These are phyloP conservation scores for Nymphalis io DNA, from an alignment of 1,140 invertebrate genomes.

Conservation along the genomic window DNA sequence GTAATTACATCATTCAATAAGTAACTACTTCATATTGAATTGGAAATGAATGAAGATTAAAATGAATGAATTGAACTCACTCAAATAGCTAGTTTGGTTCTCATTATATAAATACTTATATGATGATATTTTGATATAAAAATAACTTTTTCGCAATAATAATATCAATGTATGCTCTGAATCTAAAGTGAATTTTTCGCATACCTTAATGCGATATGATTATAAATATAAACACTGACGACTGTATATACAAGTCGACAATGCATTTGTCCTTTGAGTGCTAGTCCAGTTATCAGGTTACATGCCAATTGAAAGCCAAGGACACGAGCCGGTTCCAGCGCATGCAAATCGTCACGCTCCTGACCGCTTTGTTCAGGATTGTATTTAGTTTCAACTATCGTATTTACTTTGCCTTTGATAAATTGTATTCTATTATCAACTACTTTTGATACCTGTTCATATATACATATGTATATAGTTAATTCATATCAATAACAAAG, in stretches of 20 bases:
- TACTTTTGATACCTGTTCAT: too few relatives aligned
- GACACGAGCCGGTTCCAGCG: slow-evolving; percentile 25
- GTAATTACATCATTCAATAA: slow-evolving; percentile 5
- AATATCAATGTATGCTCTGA: too few relatives aligned
- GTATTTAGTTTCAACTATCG: slow-evolving; percentile 25
- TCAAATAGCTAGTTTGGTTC: background rate
- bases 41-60: slow-evolving; percentile 10
- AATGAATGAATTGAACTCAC: background rate
- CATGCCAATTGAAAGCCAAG: slow-evolving; percentile 31
- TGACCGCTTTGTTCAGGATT: slow-evolving; percentile 27
- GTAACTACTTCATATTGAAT: background rate
- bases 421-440: background rate
- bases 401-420: slow-evolving; percentile 9
- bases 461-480: too few relatives aligned
- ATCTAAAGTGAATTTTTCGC: too few relatives aligned
- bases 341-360: slow-evolving; percentile 30
- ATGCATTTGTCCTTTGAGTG: slow-evolving; percentile 12
- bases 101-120: background rate
- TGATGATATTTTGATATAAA: too few relatives aligned
- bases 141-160: too few relatives aligned
- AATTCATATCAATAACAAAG: too few relatives aligned
- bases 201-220: background rate
- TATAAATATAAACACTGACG: background rate
- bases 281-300: slow-evolving; percentile 23
- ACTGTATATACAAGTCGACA: background rate